These are phyloP conservation scores for Buceros bicornis DNA, from an alignment of 2,797 vertebrate genomes.

Conservation along the genomic window DNA sequence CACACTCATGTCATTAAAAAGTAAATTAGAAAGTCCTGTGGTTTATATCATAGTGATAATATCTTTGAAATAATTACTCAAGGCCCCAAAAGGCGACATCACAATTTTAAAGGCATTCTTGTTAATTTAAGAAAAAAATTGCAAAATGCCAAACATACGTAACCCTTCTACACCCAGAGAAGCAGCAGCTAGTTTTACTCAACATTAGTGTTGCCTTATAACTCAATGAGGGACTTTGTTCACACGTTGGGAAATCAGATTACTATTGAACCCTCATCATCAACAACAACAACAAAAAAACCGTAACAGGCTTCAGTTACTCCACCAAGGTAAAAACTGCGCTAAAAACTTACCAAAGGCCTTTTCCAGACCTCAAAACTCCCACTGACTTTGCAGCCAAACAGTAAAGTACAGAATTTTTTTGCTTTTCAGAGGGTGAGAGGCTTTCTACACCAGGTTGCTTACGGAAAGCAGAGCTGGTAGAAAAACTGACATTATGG, in stretches of 20 bases:
- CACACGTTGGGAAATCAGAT: neutral
- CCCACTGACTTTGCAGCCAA: neutral
- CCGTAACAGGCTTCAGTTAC: neutral
- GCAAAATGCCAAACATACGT: neutral
- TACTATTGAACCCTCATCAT: no score
- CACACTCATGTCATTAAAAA: neutral
- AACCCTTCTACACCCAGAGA: neutral
- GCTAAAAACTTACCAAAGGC: neutral
- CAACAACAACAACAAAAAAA: no score
- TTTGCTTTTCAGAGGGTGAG: neutral
- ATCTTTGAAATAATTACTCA: neutral
- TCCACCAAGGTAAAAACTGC: neutral
- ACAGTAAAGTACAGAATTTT: neutral
- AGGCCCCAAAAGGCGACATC: accelerated
- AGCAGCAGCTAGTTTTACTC: neutral
- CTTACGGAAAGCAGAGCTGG: neutral
- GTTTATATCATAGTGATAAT: neutral
- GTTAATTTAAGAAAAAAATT: neutral
- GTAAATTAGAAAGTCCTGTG: neutral
- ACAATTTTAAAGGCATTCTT: neutral
- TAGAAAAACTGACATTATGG: neutral
- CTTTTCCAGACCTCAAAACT: neutral
- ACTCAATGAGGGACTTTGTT: neutral
- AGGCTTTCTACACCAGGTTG: neutral
- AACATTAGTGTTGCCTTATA: neutral